These are phyloP conservation scores for Ophiothrix spiculata DNA, from an alignment of 35 echinoderm and acorn worm species.

Conservation along the genomic window DNA sequence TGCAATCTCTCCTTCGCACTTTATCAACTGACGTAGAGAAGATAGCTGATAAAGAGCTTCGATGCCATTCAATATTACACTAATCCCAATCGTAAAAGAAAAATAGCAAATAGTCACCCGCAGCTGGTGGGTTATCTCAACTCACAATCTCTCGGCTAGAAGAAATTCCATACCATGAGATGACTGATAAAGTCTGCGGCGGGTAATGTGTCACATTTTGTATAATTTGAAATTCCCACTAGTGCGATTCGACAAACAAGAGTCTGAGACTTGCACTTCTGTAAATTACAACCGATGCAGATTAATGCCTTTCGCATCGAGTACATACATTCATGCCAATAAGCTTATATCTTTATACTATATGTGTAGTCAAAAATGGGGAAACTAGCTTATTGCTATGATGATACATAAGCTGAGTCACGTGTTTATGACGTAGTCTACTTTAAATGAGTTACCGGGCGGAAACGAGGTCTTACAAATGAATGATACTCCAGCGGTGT, in stretches of 20 bases:
- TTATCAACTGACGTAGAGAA: not conserved
- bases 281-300: not conserved
- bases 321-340: not conserved
- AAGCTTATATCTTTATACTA: not conserved
- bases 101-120: not conserved
- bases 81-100: not conserved
- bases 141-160: not conserved
- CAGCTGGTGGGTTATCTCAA: not conserved
- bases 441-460: not conserved
- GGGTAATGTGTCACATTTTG: slow-evolving; percentile 2
- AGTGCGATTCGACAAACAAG: not conserved
- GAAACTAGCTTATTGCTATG: not conserved
- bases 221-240: slow-evolving; percentile 15
- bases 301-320: slow-evolving; percentile 4
- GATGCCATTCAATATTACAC: not conserved
- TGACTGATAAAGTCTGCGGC: not conserved
- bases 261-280: not conserved
- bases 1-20: not conserved
- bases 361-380: not conserved
- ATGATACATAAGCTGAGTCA: not conserved
- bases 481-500: not conserved
- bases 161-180: not conserved
- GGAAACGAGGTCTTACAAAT: not conserved
- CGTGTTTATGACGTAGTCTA: slow-evolving; percentile 1
- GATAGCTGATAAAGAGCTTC: not conserved